phyloP scores from a whole-genome alignment of 2,797 vertebrate species.

The Anguilla marmorata region DNA sequence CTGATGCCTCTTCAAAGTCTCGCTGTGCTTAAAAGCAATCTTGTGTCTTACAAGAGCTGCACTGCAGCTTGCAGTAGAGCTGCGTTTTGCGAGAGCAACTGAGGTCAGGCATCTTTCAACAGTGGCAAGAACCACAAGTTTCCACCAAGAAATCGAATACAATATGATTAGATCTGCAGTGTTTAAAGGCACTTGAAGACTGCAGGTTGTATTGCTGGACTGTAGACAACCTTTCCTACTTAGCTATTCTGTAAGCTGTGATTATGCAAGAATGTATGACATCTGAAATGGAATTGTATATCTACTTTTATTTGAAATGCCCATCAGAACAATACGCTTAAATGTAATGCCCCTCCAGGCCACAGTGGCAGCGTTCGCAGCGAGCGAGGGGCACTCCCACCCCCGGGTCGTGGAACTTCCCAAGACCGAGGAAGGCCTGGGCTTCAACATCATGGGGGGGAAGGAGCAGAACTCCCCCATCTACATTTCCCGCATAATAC shows the following conservation, averaged over 20 bases:
- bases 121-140: background rate
- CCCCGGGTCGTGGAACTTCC: constrained; percentile 96
- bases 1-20: background rate
- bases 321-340: background rate
- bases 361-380: constrained; percentile 96
- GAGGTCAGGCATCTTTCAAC: background rate
- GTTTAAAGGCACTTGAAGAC: background rate
- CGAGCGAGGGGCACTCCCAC: constrained; percentile 96
- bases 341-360: constrained; percentile 68
- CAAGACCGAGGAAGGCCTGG: constrained; percentile 96
- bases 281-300: background rate
- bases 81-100: background rate
- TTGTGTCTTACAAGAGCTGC: background rate
- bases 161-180: background rate
- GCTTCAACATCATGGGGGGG: constrained; percentile 99
- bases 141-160: background rate
- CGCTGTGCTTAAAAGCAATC: background rate
- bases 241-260: background rate
- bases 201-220: background rate
- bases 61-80: background rate
- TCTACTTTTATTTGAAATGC: background rate
- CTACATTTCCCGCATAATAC: constrained; percentile 97
- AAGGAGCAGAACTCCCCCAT: constrained; percentile 99
- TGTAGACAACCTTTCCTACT: background rate
- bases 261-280: constrained; percentile 20